These are phyloP conservation scores for Daktulosphaira vitifoliae DNA, from an alignment of 1,140 invertebrate genomes.

Conservation along the genomic window DNA sequence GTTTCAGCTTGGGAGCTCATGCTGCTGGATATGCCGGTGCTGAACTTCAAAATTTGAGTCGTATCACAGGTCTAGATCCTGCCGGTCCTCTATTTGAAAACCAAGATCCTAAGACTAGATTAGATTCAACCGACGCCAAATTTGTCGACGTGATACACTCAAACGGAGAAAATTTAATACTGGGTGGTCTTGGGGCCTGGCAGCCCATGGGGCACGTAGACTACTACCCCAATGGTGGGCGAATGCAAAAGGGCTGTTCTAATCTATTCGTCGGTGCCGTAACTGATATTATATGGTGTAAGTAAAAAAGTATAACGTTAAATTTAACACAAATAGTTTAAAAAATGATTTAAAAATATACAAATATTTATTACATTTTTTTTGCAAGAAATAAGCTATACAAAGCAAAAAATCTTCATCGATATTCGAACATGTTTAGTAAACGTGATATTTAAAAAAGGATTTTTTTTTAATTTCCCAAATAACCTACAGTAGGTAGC, in stretches of 20 bases:
- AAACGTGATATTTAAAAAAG: no score
- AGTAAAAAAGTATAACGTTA: no score
- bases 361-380: no score
- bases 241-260: slow-evolving; percentile 78
- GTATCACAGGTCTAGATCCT: slow-evolving; percentile 84
- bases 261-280: slow-evolving; percentile 81
- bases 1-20: slow-evolving; percentile 84
- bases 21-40: slow-evolving; percentile 88
- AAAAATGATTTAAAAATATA: no score
- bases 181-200: slow-evolving; percentile 73
- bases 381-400: no score
- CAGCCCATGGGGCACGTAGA: slow-evolving; percentile 85
- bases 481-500: no score
- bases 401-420: no score
- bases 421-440: no score
- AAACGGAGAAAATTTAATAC: slow-evolving; percentile 59
- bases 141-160: slow-evolving; percentile 94
- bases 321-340: no score
- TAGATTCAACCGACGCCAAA: slow-evolving; percentile 74
- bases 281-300: slow-evolving; percentile 82
- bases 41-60: slow-evolving; percentile 67
- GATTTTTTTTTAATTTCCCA: no score
- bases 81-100: slow-evolving; percentile 83
- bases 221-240: slow-evolving; percentile 84
- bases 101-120: slow-evolving; percentile 66